phyloP scores from a whole-genome alignment of 1,140 invertebrate species.

The Halesus radiatus region DNA sequence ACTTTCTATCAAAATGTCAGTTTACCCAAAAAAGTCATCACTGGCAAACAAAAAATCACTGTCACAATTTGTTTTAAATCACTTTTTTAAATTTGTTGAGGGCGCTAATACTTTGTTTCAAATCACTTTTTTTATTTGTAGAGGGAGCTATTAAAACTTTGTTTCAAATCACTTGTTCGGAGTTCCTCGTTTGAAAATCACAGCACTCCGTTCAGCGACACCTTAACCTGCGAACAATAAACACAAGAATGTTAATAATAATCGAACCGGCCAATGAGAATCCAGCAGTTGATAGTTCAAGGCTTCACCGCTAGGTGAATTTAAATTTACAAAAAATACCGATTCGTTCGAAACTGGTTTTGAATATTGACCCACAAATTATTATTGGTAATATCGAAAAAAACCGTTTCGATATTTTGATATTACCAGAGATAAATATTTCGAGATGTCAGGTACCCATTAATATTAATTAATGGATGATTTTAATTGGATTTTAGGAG shows the following conservation, averaged over 20 bases:
- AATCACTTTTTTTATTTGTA: background rate
- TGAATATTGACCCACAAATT: slow-evolving; percentile 28
- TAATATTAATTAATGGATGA: background rate
- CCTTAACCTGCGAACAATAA: slow-evolving; percentile 5
- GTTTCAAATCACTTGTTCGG: background rate
- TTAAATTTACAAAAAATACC: slow-evolving; percentile 12
- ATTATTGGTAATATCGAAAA: background rate
- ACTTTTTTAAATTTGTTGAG: background rate
- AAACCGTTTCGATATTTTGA: background rate
- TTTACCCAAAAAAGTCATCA: background rate
- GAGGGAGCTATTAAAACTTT: background rate
- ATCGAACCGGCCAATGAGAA: background rate
- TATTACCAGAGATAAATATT: background rate
- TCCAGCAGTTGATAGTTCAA: slow-evolving; percentile 8
- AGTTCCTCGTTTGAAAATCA: background rate
- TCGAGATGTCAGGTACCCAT: background rate
- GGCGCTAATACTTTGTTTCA: background rate
- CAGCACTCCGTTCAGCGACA: background rate
- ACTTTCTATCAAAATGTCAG: background rate
- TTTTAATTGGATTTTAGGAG: background rate
- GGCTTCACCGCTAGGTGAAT: slow-evolving; percentile 6
- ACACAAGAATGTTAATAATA: slow-evolving; percentile 12
- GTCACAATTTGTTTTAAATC: background rate
- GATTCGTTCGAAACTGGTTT: slow-evolving; percentile 24
- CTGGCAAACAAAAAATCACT: background rate